phyloP scores from a whole-genome alignment of 2,113 vertebrate species.

The Clarias macrocephalus region DNA sequence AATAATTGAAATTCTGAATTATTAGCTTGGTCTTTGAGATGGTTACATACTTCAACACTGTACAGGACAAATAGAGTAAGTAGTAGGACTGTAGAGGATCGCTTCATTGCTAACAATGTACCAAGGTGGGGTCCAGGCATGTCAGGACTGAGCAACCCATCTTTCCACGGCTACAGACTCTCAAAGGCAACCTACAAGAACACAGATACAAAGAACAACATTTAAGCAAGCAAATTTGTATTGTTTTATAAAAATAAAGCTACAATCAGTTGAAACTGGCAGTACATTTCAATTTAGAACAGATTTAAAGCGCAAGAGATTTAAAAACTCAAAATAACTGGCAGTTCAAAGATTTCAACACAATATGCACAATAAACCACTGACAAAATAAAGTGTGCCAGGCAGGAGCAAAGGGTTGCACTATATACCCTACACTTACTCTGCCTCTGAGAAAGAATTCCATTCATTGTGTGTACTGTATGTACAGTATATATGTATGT shows the following conservation, averaged over 20 bases:
- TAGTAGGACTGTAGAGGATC: constrained; percentile 43
- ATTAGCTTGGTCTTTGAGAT: neutral
- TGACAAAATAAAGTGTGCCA: neutral
- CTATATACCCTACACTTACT: neutral
- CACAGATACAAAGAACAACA: neutral
- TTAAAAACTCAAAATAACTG: neutral
- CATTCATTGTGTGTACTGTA: neutral
- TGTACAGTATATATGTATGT: neutral
- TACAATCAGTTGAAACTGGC: neutral
- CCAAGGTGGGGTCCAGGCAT: constrained; percentile 37
- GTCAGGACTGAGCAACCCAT: constrained; percentile 41
- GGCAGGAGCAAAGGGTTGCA: neutral
- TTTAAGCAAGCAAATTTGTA: no score
- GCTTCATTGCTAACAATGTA: constrained; percentile 56
- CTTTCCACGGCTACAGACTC: constrained; percentile 10
- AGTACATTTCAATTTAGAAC: neutral
- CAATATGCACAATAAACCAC: neutral
- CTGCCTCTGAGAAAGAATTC: neutral
- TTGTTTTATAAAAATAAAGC: no score
- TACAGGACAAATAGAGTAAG: constrained; percentile 50
- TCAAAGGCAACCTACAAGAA: neutral
- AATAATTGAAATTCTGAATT: neutral
- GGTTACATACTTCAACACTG: constrained; percentile 53
- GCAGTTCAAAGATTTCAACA: neutral
- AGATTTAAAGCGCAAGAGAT: no score